A percentile compares a stretch with the other conserved stretches of the same genome.
phyloP scores from a whole-genome alignment of 1,140 invertebrate genomes.

The Drosophila parabipectinata region DNA sequence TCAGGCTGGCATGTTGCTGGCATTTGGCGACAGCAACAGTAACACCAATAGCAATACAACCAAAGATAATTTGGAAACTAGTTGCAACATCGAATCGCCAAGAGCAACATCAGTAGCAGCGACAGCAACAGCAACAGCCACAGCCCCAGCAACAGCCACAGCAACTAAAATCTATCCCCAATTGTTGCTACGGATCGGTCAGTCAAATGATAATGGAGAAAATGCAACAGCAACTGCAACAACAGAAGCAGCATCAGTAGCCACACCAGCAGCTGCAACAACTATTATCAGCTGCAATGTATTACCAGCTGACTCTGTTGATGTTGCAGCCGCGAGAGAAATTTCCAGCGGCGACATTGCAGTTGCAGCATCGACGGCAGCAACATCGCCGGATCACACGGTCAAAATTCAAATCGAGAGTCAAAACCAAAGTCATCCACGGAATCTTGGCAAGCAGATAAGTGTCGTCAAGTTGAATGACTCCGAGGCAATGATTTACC shows the following conservation, averaged over 20 bases:
- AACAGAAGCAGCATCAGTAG: slow-evolving; percentile 3
- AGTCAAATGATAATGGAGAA: slow-evolving; percentile 53
- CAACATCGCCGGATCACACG: slow-evolving; percentile 56
- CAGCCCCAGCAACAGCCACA: slow-evolving; percentile 9
- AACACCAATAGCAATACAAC: slow-evolving; percentile 41
- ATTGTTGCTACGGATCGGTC: slow-evolving; percentile 64
- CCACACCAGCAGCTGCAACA: slow-evolving; percentile 23
- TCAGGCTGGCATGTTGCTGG: slow-evolving; percentile 72
- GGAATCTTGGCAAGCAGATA: slow-evolving; percentile 63
- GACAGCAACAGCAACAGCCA: slow-evolving; percentile 19
- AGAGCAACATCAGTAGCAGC: slow-evolving; percentile 28
- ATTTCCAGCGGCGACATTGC: slow-evolving; percentile 32
- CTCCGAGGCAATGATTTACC: slow-evolving; percentile 43
- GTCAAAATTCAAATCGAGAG: slow-evolving; percentile 80
- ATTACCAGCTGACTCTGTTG: slow-evolving; percentile 43
- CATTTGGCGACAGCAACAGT: slow-evolving; percentile 65
- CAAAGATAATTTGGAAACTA: slow-evolving; percentile 74
- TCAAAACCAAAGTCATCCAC: slow-evolving; percentile 25
- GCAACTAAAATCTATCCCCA: slow-evolving; percentile 65
- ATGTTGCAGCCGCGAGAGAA: slow-evolving; percentile 39
- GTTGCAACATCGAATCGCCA: slow-evolving; percentile 53
- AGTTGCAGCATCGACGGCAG: slow-evolving; percentile 38
- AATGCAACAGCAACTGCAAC: slow-evolving; percentile 23
- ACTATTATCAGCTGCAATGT: slow-evolving; percentile 78
- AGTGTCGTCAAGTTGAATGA: slow-evolving; percentile 70